phyloP scores from a whole-genome alignment of 2,888 invertebrate species.

The Ormyrus rosae region DNA sequence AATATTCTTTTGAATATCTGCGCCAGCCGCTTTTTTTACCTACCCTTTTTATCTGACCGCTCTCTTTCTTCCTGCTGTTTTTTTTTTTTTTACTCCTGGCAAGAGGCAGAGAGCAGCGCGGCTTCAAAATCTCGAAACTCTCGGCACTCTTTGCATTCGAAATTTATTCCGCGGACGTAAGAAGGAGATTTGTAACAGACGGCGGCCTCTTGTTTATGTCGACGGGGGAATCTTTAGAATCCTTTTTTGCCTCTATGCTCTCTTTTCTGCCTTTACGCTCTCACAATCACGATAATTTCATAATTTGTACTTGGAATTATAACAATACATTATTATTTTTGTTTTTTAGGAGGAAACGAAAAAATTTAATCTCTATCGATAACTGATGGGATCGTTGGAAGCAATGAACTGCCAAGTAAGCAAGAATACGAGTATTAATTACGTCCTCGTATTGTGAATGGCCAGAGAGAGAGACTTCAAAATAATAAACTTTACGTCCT shows the following conservation, averaged over 20 bases:
- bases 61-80: conserved; percentile 21
- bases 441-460: too few relatives aligned
- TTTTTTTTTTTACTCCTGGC: not conserved
- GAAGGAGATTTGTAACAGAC: conserved; percentile 37
- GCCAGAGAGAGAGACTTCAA: too few relatives aligned
- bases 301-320: too few relatives aligned
- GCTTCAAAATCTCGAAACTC: conserved; percentile 20
- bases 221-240: conserved; percentile 1
- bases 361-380: too few relatives aligned
- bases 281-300: too few relatives aligned
- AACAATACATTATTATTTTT: too few relatives aligned
- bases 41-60: conserved; percentile 26
- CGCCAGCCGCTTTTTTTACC: conserved; percentile 9
- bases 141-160: conserved; percentile 22
- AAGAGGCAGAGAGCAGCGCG: not conserved
- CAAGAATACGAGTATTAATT: too few relatives aligned
- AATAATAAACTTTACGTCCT: too few relatives aligned
- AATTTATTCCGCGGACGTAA: conserved; percentile 42
- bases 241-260: not conserved
- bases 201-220: not conserved
- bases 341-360: too few relatives aligned
- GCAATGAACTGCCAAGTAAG: too few relatives aligned
- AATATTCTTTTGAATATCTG: conserved; percentile 45
- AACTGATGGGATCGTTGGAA: too few relatives aligned
- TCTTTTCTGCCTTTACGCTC: not conserved